Percentiles rank a stretch among this genome's conserved stretches.
phyloP scores from a whole-genome alignment of 2,113 vertebrate species.

The Cebidichthys violaceus region DNA sequence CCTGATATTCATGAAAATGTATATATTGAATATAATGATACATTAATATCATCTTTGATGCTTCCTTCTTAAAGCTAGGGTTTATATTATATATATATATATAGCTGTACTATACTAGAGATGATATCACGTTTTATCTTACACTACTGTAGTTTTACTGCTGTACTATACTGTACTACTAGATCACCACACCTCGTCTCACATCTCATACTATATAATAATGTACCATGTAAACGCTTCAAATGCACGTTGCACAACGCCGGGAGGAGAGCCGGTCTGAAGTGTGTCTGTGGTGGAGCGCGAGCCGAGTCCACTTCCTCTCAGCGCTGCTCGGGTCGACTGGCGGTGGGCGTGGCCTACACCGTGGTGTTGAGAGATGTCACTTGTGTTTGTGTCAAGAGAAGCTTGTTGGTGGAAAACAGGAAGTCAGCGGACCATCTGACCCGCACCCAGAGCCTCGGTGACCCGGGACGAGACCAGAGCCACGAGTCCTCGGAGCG shows the following conservation, averaged over 20 bases:
- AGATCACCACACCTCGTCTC: neutral
- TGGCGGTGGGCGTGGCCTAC: slow-evolving; percentile 64
- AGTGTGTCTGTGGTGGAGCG: slow-evolving; percentile 46
- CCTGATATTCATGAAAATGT: neutral
- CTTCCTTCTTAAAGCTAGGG: neutral
- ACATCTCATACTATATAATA: neutral
- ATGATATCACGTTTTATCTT: neutral
- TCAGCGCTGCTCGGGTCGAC: slow-evolving; percentile 50
- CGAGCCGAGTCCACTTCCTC: slow-evolving; percentile 62
- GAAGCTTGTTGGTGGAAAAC: slow-evolving; percentile 57
- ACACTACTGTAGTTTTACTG: neutral
- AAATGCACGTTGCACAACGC: neutral
- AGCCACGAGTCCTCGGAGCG: neutral
- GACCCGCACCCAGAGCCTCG: slow-evolving; percentile 66
- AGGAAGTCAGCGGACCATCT: slow-evolving; percentile 67
- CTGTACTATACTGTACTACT: neutral
- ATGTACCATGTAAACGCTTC: neutral
- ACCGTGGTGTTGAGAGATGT: slow-evolving; percentile 70
- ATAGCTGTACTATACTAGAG: neutral
- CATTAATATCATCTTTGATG: neutral
- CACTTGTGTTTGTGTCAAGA: slow-evolving; percentile 69
- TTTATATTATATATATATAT: neutral
- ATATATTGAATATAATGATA: neutral
- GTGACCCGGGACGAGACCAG: slow-evolving; percentile 4
- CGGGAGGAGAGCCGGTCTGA: slow-evolving; percentile 28